phyloP scores from a whole-genome alignment of 2,797 vertebrate species.

The Aselliscus stoliczkanus region DNA sequence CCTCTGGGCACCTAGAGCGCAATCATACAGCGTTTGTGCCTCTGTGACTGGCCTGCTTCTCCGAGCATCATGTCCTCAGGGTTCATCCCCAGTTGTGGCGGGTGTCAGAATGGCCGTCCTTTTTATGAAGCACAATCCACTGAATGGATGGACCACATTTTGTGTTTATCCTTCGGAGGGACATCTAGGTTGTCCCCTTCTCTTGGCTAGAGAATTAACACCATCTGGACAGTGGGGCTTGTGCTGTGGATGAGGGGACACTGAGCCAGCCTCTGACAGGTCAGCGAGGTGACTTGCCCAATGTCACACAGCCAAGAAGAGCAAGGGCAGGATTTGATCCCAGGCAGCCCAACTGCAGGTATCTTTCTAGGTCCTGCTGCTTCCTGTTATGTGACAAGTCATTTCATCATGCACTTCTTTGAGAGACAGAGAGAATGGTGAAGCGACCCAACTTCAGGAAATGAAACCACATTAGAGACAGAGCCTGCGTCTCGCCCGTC shows the following conservation, averaged over 20 bases:
- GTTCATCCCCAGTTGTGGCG: rapidly evolving
- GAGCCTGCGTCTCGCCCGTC: rapidly evolving
- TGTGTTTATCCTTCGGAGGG: background rate
- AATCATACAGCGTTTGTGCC: no score
- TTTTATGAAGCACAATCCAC: no score
- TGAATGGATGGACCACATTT: rapidly evolving
- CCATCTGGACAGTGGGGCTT: no score
- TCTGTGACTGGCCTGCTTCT: background rate
- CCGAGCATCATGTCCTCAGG: background rate
- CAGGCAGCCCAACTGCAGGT: background rate
- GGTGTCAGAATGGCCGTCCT: background rate
- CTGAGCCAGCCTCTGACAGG: background rate
- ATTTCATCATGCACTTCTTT: background rate
- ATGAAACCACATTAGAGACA: no score
- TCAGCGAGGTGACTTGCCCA: background rate
- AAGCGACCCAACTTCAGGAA: background rate
- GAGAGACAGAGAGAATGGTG: background rate
- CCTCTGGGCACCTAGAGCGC: no score
- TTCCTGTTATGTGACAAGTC: background rate
- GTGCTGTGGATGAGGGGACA: background rate
- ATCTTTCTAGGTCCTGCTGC: background rate
- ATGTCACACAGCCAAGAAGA: background rate
- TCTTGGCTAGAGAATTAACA: background rate
- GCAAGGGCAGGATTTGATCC: background rate
- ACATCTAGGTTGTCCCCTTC: background rate